phyloP scores from a whole-genome alignment of 2,888 invertebrate genomes.

The Imbricaverruca yamaguchii region DNA sequence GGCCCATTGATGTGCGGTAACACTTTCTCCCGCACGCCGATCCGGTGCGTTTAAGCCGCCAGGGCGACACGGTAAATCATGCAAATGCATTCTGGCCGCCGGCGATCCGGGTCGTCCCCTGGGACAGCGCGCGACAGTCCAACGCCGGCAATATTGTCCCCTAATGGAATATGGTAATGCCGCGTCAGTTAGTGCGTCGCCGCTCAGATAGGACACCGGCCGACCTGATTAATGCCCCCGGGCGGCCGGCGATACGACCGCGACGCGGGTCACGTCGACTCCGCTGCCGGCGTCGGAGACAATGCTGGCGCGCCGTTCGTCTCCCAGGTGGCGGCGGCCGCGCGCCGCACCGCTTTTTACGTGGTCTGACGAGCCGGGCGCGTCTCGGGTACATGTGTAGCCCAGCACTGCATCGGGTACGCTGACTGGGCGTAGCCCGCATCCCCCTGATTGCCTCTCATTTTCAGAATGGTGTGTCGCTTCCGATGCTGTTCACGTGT shows the following conservation, averaged over 20 bases:
- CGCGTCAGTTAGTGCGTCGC: constrained; percentile 4
- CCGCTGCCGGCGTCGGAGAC: too few species aligned
- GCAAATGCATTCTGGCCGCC: not conserved
- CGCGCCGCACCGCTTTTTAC: too few species aligned
- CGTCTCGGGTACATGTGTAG: too few species aligned
- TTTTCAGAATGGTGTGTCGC: too few species aligned
- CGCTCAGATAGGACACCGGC: not conserved
- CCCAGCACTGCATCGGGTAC: too few species aligned
- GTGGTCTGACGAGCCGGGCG: too few species aligned
- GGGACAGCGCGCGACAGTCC: constrained; percentile 6
- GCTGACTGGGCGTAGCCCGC: too few species aligned
- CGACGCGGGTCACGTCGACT: not conserved
- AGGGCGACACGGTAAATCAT: constrained; percentile 4
- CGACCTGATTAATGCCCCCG: constrained; percentile 14
- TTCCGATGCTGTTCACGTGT: too few species aligned
- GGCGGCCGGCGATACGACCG: not conserved
- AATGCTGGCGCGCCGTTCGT: too few species aligned
- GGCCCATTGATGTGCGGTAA: not conserved
- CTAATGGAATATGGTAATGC: constrained; percentile 21
- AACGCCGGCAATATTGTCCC: constrained; percentile 11
- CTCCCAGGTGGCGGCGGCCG: too few species aligned
- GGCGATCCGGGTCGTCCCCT: not conserved
- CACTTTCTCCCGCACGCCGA: constrained; percentile 1
- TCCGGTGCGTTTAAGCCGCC: not conserved
- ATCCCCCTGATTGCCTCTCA: too few species aligned